A percentile compares a stretch with the other conserved stretches of the same genome.
phyloP scores from a whole-genome alignment of 2,888 invertebrate genomes.

The Agriopis marginaria region DNA sequence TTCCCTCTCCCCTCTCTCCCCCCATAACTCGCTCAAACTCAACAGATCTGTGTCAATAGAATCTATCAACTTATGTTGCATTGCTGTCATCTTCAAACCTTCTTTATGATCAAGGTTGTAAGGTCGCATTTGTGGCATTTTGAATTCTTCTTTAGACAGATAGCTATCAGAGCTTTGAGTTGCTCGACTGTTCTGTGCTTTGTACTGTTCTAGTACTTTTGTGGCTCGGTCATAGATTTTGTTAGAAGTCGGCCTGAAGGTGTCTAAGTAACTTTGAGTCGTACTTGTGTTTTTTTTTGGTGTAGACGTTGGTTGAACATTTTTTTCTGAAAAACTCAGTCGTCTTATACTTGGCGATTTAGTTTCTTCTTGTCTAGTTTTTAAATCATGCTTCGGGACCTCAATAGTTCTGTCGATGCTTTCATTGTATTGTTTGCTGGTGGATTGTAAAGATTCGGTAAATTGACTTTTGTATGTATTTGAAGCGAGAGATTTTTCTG shows the following conservation, averaged over 20 bases:
- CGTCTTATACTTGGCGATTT: slow-evolving; percentile 70
- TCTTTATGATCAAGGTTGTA: slow-evolving; percentile 64
- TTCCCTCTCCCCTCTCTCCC: slow-evolving; percentile 70
- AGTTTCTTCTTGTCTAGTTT: slow-evolving; percentile 41
- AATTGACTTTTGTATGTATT: slow-evolving; percentile 44
- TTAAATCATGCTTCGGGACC: slow-evolving; percentile 45
- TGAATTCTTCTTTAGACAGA: slow-evolving; percentile 68
- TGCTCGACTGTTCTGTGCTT: slow-evolving; percentile 65
- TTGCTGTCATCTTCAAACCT: slow-evolving; percentile 50
- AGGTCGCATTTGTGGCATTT: slow-evolving; percentile 78
- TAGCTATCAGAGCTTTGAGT: slow-evolving; percentile 65
- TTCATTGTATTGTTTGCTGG: slow-evolving; percentile 22
- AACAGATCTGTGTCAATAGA: slow-evolving; percentile 79
- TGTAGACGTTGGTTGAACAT: slow-evolving; percentile 78
- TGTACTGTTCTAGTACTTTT: slow-evolving; percentile 78
- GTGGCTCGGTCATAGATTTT: slow-evolving; percentile 78
- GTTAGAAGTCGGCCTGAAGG: slow-evolving; percentile 75
- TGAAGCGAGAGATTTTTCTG: slow-evolving; percentile 50
- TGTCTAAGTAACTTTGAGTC: slow-evolving; percentile 50
- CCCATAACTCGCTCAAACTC: slow-evolving; percentile 89
- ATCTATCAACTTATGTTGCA: slow-evolving; percentile 67
- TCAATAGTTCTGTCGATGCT: slow-evolving; percentile 38
- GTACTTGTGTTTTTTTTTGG: slow-evolving; percentile 61
- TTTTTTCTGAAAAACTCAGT: slow-evolving; percentile 75
- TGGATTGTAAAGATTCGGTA: slow-evolving; percentile 37